Conservation (phyloP, 2,888 invertebrate species). For the Cosmopolites sordidus region DNA sequence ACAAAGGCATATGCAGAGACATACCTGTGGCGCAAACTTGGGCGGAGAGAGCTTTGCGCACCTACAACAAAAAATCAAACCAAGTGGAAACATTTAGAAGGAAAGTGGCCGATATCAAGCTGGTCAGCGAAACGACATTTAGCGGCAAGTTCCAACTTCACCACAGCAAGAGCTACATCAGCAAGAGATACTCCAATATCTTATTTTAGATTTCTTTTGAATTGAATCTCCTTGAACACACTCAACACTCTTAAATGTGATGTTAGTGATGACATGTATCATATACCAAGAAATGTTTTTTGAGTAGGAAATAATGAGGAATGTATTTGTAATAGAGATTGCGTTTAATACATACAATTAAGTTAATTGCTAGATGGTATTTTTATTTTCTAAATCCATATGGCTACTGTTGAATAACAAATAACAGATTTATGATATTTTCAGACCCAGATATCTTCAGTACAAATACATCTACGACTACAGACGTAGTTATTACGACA, state of each 20-base stretch:
- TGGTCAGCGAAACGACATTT: slow-evolving; percentile 60
- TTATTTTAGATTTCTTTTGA: slow-evolving; percentile 33
- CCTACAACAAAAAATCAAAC: slow-evolving; percentile 50
- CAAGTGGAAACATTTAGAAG: slow-evolving; percentile 44
- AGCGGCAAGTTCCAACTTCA: slow-evolving; percentile 68
- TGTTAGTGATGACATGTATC: too few species aligned
- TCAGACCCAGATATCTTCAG: slow-evolving; percentile 68
- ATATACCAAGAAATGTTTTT: too few species aligned
- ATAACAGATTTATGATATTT: slow-evolving; percentile 27
- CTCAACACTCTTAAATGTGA: too few species aligned
- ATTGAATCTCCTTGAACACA: too few species aligned
- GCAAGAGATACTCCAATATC: slow-evolving; percentile 62
- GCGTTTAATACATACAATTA: too few species aligned
- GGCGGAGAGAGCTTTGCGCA: slow-evolving; percentile 76
- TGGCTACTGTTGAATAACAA: too few species aligned
- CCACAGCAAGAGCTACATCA: slow-evolving; percentile 70
- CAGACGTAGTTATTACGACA: slow-evolving; percentile 75
- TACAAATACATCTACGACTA: slow-evolving; percentile 77
- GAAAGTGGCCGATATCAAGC: slow-evolving; percentile 41
- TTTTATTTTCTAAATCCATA: too few species aligned
- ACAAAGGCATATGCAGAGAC: slow-evolving; percentile 62
- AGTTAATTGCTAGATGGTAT: too few species aligned
- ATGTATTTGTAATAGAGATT: slow-evolving; percentile 1
- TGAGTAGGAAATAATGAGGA: too few species aligned
- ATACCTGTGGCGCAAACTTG: slow-evolving; percentile 77